Evolutionary conservation across 1,140 invertebrate genomes (phyloP).

Genomic region (Aphelenchoides fujianensis): DNA sequence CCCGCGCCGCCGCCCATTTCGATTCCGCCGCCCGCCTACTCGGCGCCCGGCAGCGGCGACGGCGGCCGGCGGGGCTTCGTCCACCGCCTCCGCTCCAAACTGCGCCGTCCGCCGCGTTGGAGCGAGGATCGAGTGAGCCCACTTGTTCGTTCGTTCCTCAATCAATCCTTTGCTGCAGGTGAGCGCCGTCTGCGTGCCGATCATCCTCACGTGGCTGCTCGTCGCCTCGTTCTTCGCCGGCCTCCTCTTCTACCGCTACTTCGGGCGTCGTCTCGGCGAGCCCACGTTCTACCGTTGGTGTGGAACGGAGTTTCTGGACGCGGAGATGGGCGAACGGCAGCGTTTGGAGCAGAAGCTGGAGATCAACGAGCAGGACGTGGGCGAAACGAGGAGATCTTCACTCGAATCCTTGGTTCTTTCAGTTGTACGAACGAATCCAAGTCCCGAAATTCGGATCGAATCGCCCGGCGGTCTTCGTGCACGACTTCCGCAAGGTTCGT

Average conservation of each 20-base stretch:
- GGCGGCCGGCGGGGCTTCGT: neutral
- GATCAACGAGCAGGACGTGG: slow-evolving; percentile 36
- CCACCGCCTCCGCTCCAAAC: neutral
- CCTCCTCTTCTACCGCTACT: slow-evolving; percentile 32
- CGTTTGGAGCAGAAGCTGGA: slow-evolving; percentile 60
- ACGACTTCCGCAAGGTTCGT: slow-evolving; percentile 63
- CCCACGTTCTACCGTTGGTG: slow-evolving; percentile 31
- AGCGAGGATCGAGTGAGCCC: slow-evolving; percentile 16
- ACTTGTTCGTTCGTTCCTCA: neutral
- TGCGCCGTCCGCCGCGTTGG: neutral
- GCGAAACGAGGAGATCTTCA: neutral
- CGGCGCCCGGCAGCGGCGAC: neutral
- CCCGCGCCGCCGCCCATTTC: neutral
- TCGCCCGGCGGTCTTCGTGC: slow-evolving; percentile 61
- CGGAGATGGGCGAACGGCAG: slow-evolving; percentile 49
- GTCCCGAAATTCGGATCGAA: slow-evolving; percentile 63
- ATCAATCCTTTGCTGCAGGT: neutral
- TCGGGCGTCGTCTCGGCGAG: slow-evolving; percentile 21
- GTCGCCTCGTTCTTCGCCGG: slow-evolving; percentile 35
- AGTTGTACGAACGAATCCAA: slow-evolving; percentile 61
- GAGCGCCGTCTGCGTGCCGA: slow-evolving; percentile 22
- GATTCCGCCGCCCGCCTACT: neutral
- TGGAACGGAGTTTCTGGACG: slow-evolving; percentile 27
- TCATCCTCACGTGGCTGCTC: slow-evolving; percentile 28
- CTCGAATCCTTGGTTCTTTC: slow-evolving; percentile 19